Percentiles rank a stretch among this genome's conserved stretches.
Conservation (phyloP, 2,113 vertebrate genomes). For the Diphyllodes magnificus region DNA sequence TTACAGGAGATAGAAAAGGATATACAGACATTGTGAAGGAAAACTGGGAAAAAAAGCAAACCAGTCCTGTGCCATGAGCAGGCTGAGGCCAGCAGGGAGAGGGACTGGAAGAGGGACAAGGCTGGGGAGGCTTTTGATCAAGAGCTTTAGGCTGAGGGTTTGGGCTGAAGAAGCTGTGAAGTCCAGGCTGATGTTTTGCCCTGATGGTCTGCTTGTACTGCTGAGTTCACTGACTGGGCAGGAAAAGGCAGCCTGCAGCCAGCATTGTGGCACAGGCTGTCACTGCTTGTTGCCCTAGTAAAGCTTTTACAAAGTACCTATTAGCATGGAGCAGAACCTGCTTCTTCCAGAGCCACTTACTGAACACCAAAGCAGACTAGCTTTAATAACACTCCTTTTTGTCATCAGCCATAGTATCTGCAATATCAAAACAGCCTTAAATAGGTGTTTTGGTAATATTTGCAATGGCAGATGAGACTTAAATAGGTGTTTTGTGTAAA, state of each 20-base stretch:
- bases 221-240: background rate
- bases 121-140: background rate
- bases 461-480: background rate
- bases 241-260: background rate
- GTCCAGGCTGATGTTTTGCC: background rate
- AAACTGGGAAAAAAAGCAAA: background rate
- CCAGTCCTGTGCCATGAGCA: background rate
- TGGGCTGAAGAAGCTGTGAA: background rate
- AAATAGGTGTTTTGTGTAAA: background rate
- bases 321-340: background rate
- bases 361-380: background rate
- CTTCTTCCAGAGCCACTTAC: background rate
- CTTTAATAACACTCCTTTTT: background rate
- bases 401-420: background rate
- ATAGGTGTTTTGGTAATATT: background rate
- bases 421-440: background rate
- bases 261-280: background rate
- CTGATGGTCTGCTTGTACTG: fast-evolving
- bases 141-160: background rate
- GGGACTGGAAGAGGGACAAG: background rate
- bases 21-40: background rate
- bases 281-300: background rate
- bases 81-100: background rate
- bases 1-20: background rate
- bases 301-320: background rate